phyloP scores from a whole-genome alignment of 2,113 vertebrate genomes.

The Hymenochirus boettgeri region DNA sequence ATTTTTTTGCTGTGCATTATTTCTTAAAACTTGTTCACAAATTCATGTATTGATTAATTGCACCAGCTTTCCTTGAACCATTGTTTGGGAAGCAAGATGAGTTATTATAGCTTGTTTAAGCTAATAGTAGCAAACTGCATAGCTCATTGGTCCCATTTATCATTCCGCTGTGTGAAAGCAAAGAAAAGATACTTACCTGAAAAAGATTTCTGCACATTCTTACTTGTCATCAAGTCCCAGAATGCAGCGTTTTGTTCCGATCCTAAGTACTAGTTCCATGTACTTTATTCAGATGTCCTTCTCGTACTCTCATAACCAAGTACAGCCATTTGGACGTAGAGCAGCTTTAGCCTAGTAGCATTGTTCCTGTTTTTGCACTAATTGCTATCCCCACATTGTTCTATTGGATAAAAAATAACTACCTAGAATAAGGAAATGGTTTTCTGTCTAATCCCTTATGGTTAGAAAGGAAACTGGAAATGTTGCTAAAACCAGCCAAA shows the following conservation, averaged over 20 bases:
- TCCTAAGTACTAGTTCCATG: neutral
- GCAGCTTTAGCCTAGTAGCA: conserved; percentile 1
- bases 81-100: too few species aligned
- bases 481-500: conserved; percentile 34
- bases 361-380: conserved; percentile 5
- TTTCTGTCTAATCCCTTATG: conserved; percentile 22
- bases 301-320: neutral
- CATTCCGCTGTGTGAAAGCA: too few species aligned
- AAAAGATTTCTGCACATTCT: too few species aligned
- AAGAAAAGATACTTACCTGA: too few species aligned
- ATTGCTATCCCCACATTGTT: conserved; percentile 22
- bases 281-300: neutral
- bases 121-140: too few species aligned
- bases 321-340: neutral
- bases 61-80: too few species aligned
- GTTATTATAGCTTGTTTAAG: too few species aligned
- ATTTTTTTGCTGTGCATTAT: too few species aligned
- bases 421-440: conserved; percentile 9
- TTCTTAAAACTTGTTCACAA: too few species aligned
- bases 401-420: conserved; percentile 24
- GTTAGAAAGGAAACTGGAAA: conserved; percentile 28
- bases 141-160: too few species aligned
- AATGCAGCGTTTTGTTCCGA: neutral
- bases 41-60: too few species aligned
- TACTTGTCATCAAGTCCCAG: too few species aligned